These are phyloP conservation scores for Kradibia gibbosae DNA, from an alignment of 1,140 invertebrate species.

Conservation along the genomic window DNA sequence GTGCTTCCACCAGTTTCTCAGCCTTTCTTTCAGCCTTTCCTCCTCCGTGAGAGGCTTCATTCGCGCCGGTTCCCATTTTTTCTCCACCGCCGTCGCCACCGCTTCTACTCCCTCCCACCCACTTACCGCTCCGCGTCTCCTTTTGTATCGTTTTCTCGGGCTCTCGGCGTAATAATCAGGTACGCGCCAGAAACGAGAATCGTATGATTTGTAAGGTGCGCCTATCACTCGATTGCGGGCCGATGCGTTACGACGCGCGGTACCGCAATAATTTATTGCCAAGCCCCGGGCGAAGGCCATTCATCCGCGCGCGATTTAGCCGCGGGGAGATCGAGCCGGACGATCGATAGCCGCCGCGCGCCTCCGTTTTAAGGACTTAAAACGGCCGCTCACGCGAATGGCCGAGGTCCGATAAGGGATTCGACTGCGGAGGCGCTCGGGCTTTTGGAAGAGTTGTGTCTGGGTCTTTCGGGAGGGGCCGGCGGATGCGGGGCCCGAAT, in stretches of 20 bases:
- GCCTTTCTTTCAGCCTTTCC: background rate
- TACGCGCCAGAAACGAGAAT: background rate
- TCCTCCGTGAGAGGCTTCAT: background rate
- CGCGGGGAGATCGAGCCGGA: background rate
- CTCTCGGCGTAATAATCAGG: slow-evolving; percentile 14
- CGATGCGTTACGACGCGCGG: background rate
- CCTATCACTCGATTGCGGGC: background rate
- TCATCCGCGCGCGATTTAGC: background rate
- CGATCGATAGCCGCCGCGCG: no score
- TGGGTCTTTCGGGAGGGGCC: no score
- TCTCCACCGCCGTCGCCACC: no score
- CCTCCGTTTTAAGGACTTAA: no score
- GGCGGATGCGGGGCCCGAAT: background rate
- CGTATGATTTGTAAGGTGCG: background rate
- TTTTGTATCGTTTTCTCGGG: background rate
- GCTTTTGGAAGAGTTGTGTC: no score
- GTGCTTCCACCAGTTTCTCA: slow-evolving; percentile 2
- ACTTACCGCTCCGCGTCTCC: background rate
- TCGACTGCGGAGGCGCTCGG: no score
- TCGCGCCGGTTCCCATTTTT: background rate
- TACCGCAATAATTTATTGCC: slow-evolving; percentile 12
- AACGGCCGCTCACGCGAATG: background rate
- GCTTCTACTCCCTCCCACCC: background rate
- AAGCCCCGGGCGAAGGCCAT: background rate
- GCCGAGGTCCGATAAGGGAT: background rate